Base-by-base conservation (phyloP, 2,113 vertebrate genomes). In the Telmatochromis sp. region DNA sequence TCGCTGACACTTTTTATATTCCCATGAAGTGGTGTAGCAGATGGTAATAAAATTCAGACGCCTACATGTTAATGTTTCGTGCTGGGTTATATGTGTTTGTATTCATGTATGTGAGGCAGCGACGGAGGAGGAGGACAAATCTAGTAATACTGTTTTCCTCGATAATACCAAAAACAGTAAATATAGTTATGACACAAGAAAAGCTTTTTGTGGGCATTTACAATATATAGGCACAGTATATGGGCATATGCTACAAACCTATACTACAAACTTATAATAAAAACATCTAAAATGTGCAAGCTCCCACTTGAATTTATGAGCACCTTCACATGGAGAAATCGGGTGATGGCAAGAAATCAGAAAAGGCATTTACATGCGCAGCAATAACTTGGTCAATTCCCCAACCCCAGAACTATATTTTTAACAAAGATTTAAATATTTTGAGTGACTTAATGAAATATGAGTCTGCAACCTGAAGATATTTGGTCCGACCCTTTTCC, bases 21-120 rank as follows among this genome's bases (percentile, higher is more conserved):
- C 75, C 89, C 50, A 50, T 95, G 94, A 95, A 95, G 91, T 89
- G 86, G 37, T 80, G 83, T 6, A 95, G 94, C 95, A 96, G 94
- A 96, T 95, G 94, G 94, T 87, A 80, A 89, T 94, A 91, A 94
- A 94, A 94, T 85, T 81, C 91, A 91, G 89, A 86, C 42, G 83
- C 33, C 86, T 86, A 80, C 92, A 87, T 86, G 84, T 88, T 88
- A 87, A 89, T 89, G 84, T 85, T 78, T 90, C 23, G 7, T 79
- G 13, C 33, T 31, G 65, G 47, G 21, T 42, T 47, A 35, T 79
- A 54, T 40, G 28, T 50, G 47, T 78, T 71, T 54, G 37, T 71
- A 50, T 86, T 80, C 47, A 65, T 79, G 81, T 68, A 57, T 45
- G 87, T 79, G 51, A 58, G 35, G 31, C n/a, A 84, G 42, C 47